Base-by-base conservation (phyloP, 2,797 vertebrate species). In the Pipistrellus nathusii region DNA sequence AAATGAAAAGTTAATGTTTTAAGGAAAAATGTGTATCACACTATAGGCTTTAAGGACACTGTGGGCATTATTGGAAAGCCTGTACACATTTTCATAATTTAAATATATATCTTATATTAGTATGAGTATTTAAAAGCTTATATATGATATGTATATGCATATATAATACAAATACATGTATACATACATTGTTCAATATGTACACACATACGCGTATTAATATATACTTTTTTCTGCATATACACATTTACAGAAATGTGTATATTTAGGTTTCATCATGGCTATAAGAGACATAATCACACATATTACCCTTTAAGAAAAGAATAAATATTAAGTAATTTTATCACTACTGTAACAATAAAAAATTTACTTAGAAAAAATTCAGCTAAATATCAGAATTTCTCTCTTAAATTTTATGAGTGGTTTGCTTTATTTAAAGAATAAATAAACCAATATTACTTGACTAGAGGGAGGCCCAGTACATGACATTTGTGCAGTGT, bases 341-440 rank as follows among this genome's bases (percentile, higher is more conserved):
- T 46, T 84, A 87, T 46, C 6, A 88, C 18, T 72, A n/a, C 6
- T 32, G 6, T 55, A 87, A 90, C 30, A 84, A 57, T 11, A 82
- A 72, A 77, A 91, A 78, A 32, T 13, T 91, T 68, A 94, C 17
- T 44, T 57, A 88, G 53, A 75, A 91, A 66, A 89, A 51, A 12
- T 84, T 84, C 12, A 76, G 35, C 6, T 72, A 72, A 68, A 64
- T 53, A 48, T 82, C 13, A 76, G 32, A 17, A 89, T 87, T 62
- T 92, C 25, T 81, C 30, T 78, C 69, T 84, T 32, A 48, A 68
- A 89, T 84, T 87, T 30, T 77, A 46, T 72, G 46, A 55, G 84
- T 93, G 53, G 38, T 73, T 78, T 85, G 17, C 46, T 85, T 92
- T 91, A 4, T 44, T 75, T 85, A 73, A 94, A 84, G 38, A 93